Conservation (phyloP, 2,888 invertebrate species). For the Vannuccia rotundouncinata region DNA sequence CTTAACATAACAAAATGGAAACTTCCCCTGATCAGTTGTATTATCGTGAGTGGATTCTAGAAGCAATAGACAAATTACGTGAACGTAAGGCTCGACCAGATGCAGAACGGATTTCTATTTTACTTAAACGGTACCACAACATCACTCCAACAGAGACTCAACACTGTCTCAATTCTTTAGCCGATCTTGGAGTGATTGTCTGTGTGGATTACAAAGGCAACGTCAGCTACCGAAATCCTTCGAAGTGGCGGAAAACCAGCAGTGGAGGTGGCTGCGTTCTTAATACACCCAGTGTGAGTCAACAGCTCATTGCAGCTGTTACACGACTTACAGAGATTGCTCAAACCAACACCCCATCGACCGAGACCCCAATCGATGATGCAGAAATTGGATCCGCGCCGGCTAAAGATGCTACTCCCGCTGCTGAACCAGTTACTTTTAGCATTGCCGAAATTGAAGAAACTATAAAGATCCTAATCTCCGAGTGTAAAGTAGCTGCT, state of each 20-base stretch:
- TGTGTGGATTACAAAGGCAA: conserved; percentile 80
- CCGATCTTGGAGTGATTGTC: conserved; percentile 68
- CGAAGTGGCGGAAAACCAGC: conserved; percentile 65
- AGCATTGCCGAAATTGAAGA: conserved; percentile 26
- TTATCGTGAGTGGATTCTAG: conserved; percentile 59
- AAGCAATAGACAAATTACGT: conserved; percentile 75
- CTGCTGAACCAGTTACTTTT: neutral
- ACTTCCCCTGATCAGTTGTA: neutral
- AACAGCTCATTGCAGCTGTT: conserved; percentile 19
- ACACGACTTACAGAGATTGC: neutral
- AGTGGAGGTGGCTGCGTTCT: conserved; percentile 31
- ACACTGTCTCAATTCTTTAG: conserved; percentile 67
- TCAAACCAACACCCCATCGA: neutral
- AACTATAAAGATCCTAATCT: neutral
- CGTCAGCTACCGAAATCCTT: conserved; percentile 75
- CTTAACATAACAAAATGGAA: too few species aligned
- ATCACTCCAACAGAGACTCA: conserved; percentile 62
- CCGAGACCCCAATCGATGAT: too few species aligned
- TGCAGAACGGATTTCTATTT: conserved; percentile 73
- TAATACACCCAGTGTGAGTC: conserved; percentile 35
- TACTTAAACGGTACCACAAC: conserved; percentile 69
- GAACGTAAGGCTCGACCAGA: conserved; percentile 77
- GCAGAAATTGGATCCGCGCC: too few species aligned
- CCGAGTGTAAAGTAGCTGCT: neutral
- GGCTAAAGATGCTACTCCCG: neutral